Evolutionary conservation across 2,113 vertebrate genomes (phyloP).

Genomic region (Solea solea): DNA sequence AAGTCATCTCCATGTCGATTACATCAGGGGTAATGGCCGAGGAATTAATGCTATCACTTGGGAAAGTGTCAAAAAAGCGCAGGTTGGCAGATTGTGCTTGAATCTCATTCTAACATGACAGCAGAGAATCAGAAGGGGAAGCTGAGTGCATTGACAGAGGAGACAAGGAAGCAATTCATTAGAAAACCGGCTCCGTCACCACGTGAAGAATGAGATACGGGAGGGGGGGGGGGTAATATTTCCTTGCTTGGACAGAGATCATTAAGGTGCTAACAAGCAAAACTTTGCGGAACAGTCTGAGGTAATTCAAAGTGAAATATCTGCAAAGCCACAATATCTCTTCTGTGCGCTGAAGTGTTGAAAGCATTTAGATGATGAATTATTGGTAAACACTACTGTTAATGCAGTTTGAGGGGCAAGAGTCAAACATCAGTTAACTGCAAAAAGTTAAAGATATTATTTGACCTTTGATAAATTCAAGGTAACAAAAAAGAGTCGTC

Average conservation of each 20-base stretch:
- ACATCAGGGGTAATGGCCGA: slow-evolving; percentile 62
- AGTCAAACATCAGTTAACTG: slow-evolving; percentile 15
- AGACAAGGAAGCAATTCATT: slow-evolving; percentile 59
- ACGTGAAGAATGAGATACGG: slow-evolving; percentile 48
- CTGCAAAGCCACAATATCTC: background rate
- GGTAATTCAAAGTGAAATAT: slow-evolving; percentile 45
- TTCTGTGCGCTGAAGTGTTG: background rate
- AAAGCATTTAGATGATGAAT: slow-evolving; percentile 16
- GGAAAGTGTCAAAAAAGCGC: slow-evolving; percentile 44
- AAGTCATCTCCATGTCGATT: slow-evolving; percentile 33
- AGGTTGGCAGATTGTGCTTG: slow-evolving; percentile 53
- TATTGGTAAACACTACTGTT: background rate
- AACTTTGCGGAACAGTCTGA: slow-evolving; percentile 44
- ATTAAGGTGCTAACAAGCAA: slow-evolving; percentile 56
- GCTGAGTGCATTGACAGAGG: slow-evolving; percentile 33
- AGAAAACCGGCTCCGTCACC: slow-evolving; percentile 57
- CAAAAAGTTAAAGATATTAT: background rate
- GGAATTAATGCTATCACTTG: slow-evolving; percentile 55
- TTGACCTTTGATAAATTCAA: no score
- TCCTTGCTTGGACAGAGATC: slow-evolving; percentile 51
- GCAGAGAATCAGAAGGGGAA: slow-evolving; percentile 48
- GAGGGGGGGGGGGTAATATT: slow-evolving; percentile 22
- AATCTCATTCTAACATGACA: slow-evolving; percentile 66
- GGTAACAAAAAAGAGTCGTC: no score
- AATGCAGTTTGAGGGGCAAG: slow-evolving; percentile 1